Base-by-base conservation (phyloP, 2,888 invertebrate species). In the Loripinus fragilis region DNA sequence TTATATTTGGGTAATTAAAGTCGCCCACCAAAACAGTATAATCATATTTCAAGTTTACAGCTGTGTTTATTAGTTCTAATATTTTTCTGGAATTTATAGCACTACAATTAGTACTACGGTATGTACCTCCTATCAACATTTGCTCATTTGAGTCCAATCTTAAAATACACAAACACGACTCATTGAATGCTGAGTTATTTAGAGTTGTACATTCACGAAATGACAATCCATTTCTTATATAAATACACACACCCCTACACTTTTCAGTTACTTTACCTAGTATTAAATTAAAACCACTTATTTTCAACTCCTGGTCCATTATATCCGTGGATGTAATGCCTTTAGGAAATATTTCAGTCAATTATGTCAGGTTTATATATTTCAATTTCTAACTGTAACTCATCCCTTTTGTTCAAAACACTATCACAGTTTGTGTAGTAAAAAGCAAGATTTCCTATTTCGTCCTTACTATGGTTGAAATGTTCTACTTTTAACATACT, bases 371-470 rank as follows among this genome's bases (percentile, higher is more conserved):
- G 67, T 7, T 45, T 28, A 67, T n/a, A 45, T 42, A 15, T 38
- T 67, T 67, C 45, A 28, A 67, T 67, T 67, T 67, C 67, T 2
- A 67, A 25, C 23, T 25, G 15, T n/a, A 67, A 45, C 45, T 67
- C 67, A 67, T 67, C 67, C 42, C n/a, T n/a, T n/a, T n/a, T n/a
- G n/a, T n/a, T n/a, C n/a, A n/a, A n/a, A n/a, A n/a, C n/a, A n/a
- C 67, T 67, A 17, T 67, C 67, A 42, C 42, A 67, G n/a, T 67
- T 67, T 41, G 67, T 67, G 67, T 67, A 67, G n/a, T 67, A 67
- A 28, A 67, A 42, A 42, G 15, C 28, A 20, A 67, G 23, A 23
- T 67, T 67, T 1, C 67, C 23, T 8, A 7, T 67, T 67, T 45
- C 67, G 42, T 67, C 28, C 7, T 67, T 28, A 67, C 41, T 12